phyloP scores from a whole-genome alignment of 2,888 invertebrate genomes.

The Linnaemya vulpina region DNA sequence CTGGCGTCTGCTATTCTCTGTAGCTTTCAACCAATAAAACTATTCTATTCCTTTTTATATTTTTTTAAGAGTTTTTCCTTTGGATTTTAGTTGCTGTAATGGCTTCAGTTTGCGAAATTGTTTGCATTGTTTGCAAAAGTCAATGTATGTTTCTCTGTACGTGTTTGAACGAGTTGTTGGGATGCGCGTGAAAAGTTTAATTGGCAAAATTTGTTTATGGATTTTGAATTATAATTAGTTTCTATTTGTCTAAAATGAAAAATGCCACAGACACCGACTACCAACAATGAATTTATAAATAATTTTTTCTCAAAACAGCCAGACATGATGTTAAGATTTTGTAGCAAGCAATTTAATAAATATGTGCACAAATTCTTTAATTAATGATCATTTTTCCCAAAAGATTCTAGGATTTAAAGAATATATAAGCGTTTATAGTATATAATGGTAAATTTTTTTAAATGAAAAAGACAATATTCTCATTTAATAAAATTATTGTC shows the following conservation, averaged over 20 bases:
- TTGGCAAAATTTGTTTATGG: constrained; percentile 82
- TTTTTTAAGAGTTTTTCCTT: constrained; percentile 37
- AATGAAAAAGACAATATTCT: constrained; percentile 60
- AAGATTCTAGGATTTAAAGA: neutral
- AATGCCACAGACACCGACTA: constrained; percentile 35
- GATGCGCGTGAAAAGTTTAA: constrained; percentile 80
- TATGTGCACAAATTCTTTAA: constrained; percentile 46
- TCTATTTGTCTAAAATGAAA: constrained; percentile 72
- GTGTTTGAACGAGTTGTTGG: constrained; percentile 15
- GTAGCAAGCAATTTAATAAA: constrained; percentile 4
- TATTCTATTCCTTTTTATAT: constrained; percentile 67
- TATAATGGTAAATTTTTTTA: constrained; percentile 58
- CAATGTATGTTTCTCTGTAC: constrained; percentile 2
- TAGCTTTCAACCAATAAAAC: constrained; percentile 12
- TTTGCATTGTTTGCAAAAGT: constrained; percentile 21
- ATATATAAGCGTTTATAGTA: constrained; percentile 6
- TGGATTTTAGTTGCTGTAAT: constrained; percentile 17
- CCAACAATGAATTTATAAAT: neutral
- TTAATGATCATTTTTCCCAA: constrained; percentile 46
- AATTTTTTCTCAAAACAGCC: constrained; percentile 5
- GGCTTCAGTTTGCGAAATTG: constrained; percentile 40
- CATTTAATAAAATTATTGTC: constrained; percentile 69
- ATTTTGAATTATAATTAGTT: constrained; percentile 83
- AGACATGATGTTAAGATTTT: constrained; percentile 25
- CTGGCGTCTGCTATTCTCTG: constrained; percentile 56